Base-by-base conservation (phyloP, 2,113 vertebrate species). In the Melanerpes aurifrons region DNA sequence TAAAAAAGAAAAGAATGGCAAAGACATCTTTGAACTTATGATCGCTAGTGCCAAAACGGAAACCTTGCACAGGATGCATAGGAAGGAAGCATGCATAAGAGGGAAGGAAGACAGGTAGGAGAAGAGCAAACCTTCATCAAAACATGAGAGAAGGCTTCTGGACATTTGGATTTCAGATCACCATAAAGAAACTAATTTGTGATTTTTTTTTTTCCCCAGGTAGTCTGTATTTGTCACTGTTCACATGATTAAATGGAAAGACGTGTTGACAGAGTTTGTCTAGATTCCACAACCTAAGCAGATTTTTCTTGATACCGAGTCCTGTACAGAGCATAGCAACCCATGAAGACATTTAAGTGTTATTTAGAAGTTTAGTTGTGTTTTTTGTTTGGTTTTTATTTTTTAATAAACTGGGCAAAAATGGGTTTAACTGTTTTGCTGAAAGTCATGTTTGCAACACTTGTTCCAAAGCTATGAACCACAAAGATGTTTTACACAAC, bases 1-100 rank as follows among this genome's bases (percentile, higher is more conserved):
- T 4, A 37, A 67, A 72, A 58, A 50, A n/a, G 11, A 32, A 87
- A 87, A 24, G 64, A 14, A 10, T 3, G 6, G 15, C 59, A 4
- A 37, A 8, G 16, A 15, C 50, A 53, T 76, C 59, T 76, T 91
- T 40, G 9, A 69, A 84, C 2, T 82, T 61, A 54, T 0, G 3
- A 72, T 29, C 37, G 7, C 19, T 37, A 57, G 56, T 47, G 24
- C 31, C 12, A 1, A 48, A 90, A 76, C 18, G 15, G 35, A 31
- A 95, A 62, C 12, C 6, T 68, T 13, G 1, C 2, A 2, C 24
- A 73, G 12, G 28, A 69, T 22, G 32, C 0, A 0, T 47, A 70
- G 75, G 35, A 83, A 86, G n/a, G 12, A 53, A 24, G 24, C 22
- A 53, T 6, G 50, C 12, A 53, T 25, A 53, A 22, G 12, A 53